Evolutionary conservation across 2,797 vertebrate genomes (phyloP).

Genomic region (Anableps anableps): DNA sequence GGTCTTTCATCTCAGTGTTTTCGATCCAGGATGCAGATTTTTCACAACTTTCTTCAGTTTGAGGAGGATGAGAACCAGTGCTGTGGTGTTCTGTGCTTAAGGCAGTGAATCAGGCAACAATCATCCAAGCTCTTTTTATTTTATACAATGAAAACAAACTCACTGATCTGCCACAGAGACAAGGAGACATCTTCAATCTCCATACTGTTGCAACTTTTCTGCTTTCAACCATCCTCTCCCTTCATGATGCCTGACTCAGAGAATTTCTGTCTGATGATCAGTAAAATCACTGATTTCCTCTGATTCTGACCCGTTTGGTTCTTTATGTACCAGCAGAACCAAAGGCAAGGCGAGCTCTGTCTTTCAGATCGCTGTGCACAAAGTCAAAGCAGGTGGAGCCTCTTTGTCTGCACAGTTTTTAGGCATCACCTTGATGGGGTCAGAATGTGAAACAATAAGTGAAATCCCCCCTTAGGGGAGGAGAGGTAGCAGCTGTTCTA

Average conservation of each 20-base stretch:
- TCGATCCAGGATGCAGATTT: neutral
- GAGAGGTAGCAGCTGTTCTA: slow-evolving; percentile 60
- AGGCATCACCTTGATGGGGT: slow-evolving; percentile 27
- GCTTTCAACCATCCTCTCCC: slow-evolving; percentile 13
- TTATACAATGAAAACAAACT: neutral
- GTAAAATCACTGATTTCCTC: slow-evolving; percentile 53
- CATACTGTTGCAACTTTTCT: too few relatives aligned
- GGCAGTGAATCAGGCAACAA: neutral
- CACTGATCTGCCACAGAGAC: neutral
- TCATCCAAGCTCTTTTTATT: too few relatives aligned
- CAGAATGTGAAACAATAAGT: slow-evolving; percentile 57
- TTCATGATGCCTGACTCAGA: too few relatives aligned
- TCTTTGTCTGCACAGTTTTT: slow-evolving; percentile 50
- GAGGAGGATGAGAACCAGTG: neutral
- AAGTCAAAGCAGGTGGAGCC: slow-evolving; percentile 53
- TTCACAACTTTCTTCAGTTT: neutral
- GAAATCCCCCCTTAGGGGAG: slow-evolving; percentile 20
- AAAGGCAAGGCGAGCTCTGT: slow-evolving; percentile 22
- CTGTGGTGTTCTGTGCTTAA: neutral
- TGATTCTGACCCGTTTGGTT: slow-evolving; percentile 9
- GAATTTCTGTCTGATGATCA: too few relatives aligned
- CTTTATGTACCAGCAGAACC: neutral
- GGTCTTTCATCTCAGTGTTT: too few relatives aligned
- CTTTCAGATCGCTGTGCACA: slow-evolving; percentile 11
- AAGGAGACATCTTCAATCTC: too few relatives aligned